phyloP scores from a whole-genome alignment of 2,888 invertebrate genomes.

The Apantesis nais region DNA sequence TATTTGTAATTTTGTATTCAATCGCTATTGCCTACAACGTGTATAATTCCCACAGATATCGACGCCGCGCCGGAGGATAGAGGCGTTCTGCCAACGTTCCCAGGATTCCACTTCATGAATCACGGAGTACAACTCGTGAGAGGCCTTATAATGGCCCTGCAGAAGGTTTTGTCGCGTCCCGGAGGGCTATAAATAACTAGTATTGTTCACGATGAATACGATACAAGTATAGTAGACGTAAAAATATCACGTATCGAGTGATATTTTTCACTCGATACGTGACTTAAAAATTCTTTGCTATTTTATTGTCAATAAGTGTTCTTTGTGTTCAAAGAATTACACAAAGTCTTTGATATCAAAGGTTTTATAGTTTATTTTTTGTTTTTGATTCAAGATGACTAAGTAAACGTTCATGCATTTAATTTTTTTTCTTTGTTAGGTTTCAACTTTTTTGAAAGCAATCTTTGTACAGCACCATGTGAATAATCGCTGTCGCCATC shows the following conservation, averaged over 20 bases:
- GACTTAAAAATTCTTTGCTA: not conserved
- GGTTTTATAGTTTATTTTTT: not conserved
- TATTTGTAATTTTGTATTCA: conserved; percentile 44
- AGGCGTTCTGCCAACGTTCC: conserved; percentile 47
- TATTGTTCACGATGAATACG: conserved; percentile 28
- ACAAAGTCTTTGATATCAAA: not conserved
- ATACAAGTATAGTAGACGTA: conserved; percentile 27
- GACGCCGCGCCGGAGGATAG: conserved; percentile 40
- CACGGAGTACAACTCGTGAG: conserved; percentile 58
- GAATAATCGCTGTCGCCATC: too few species aligned
- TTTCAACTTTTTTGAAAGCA: too few species aligned
- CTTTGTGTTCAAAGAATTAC: not conserved
- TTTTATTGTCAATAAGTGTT: not conserved
- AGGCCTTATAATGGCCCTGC: conserved; percentile 56
- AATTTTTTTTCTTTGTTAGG: too few species aligned
- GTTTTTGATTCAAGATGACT: too few species aligned
- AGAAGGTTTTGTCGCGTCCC: conserved; percentile 54
- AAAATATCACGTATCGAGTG: conserved; percentile 6
- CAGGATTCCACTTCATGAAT: conserved; percentile 42
- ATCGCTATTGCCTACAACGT: conserved; percentile 33
- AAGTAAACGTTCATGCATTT: too few species aligned
- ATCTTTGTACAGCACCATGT: not conserved
- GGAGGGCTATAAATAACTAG: conserved; percentile 44
- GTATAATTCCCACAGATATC: conserved; percentile 30
- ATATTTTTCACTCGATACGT: not conserved